Evolutionary conservation across 2,888 invertebrate genomes (phyloP), one percentile per base, ranked within the genome.

Genomic region (Ctena decussata): DNA sequence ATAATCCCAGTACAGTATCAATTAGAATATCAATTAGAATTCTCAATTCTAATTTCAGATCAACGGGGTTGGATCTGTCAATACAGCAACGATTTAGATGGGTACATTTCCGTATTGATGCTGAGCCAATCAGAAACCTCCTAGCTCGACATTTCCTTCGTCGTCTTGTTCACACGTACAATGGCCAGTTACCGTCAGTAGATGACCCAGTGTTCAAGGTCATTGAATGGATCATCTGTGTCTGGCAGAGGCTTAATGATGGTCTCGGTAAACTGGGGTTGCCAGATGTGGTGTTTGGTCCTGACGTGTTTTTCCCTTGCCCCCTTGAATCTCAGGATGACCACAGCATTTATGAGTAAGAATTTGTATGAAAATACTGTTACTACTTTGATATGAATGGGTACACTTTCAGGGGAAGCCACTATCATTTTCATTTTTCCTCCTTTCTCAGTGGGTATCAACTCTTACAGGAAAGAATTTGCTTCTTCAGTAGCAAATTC

Each of bases 161-260:
- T 27, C 90, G 92, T 35, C 90, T 95, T n/a, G 82, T 94, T 18
- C 93, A 95, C 83, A 80, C 88, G 11, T 91, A 93, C 77, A 79
- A 87, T 24, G 95, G 95, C 11, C 84, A 83, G 27, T 79, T 93
- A 32, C 94, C 94, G 0, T 76, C 89, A 0, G 39, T 82, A 18
- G 93, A 93, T 82, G 91, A 90, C 65, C 87, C 89, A 8, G 86
- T 93, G 24, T 92, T 93, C 72, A 89, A 85, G 89, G 94, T 93
- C 21, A 91, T 94, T 0, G 94, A 95, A 82, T 95, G 95, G 95
- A 88, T 95, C 57, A 90, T 95, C 8, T 94, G 94, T 90, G 93
- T 95, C 0, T 95, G 95, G 94, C 95, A 94, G 90, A 89, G 95
- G 37, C 89, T 95, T 12, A 95, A 95, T 84, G 95, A 95, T 85